These are phyloP conservation scores for Cyprinodon brontotheroides DNA, from an alignment of 2,113 vertebrate genomes.

Conservation along the genomic window DNA sequence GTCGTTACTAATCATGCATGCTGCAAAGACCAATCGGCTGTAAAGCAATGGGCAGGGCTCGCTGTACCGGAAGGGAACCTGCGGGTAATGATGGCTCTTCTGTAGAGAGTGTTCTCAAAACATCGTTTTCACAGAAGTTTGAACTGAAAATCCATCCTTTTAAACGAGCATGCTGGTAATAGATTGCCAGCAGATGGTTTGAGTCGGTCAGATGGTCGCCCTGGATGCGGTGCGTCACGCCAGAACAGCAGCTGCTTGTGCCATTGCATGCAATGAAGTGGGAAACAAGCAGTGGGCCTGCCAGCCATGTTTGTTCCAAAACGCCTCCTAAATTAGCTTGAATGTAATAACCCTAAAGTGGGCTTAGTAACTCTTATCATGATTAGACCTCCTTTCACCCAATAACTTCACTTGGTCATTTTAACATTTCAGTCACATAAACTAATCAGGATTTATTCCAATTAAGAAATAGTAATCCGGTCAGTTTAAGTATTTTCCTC, in stretches of 20 bases:
- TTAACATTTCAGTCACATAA: background rate
- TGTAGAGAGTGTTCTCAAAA: constrained; percentile 13
- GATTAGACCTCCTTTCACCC: constrained; percentile 4
- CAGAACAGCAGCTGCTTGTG: constrained; percentile 40
- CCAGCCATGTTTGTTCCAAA: constrained; percentile 22
- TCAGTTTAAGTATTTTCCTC: background rate
- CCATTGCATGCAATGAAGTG: constrained; percentile 26
- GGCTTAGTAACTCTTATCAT: constrained; percentile 6
- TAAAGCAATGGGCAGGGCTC: constrained; percentile 26
- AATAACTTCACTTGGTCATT: background rate
- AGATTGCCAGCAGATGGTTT: constrained; percentile 32
- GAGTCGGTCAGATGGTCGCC: constrained; percentile 14
- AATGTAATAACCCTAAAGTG: constrained; percentile 8
- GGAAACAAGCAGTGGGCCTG: constrained; percentile 37
- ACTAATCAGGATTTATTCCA: background rate
- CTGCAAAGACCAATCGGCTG: constrained; percentile 53
- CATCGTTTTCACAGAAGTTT: constrained; percentile 14
- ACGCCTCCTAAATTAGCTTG: background rate
- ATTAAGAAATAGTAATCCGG: background rate
- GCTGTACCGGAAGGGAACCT: constrained; percentile 43
- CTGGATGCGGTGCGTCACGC: background rate
- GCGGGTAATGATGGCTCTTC: constrained; percentile 31
- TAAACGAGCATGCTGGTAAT: constrained; percentile 3
- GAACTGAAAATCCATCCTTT: constrained; percentile 45
- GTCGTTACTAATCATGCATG: constrained; percentile 59